phyloP scores from a whole-genome alignment of 1,140 invertebrate genomes.

The Popillia japonica region DNA sequence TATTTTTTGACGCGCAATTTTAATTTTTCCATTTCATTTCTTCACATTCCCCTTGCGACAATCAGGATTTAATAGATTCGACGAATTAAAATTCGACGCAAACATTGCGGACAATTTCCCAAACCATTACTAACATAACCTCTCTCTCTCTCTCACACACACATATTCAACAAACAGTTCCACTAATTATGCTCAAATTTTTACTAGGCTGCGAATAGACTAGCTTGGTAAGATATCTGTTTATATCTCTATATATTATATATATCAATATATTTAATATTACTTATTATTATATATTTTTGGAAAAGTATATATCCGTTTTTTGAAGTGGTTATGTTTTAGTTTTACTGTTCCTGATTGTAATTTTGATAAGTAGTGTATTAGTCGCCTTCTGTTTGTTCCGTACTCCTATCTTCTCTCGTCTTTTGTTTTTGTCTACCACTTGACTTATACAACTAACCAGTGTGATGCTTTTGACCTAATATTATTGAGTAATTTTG shows the following conservation, averaged over 20 bases:
- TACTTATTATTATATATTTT: slow-evolving; percentile 26
- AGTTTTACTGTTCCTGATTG: slow-evolving; percentile 27
- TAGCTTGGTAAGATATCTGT: slow-evolving; percentile 61
- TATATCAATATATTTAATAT: slow-evolving; percentile 29
- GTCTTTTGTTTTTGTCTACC: slow-evolving; percentile 30
- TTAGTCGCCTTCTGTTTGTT: slow-evolving; percentile 7
- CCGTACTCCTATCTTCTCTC: slow-evolving; percentile 2
- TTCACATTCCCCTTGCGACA: neutral
- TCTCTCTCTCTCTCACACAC: neutral
- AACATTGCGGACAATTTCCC: neutral
- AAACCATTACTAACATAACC: neutral
- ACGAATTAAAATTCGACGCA: neutral
- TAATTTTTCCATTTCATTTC: neutral
- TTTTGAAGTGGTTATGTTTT: slow-evolving; percentile 10
- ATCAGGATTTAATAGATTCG: slow-evolving; percentile 2
- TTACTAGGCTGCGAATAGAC: slow-evolving; percentile 60
- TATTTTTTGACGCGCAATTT: neutral
- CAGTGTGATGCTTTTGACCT: slow-evolving; percentile 20
- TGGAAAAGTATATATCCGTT: neutral
- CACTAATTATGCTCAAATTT: slow-evolving; percentile 57
- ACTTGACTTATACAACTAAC: slow-evolving; percentile 22
- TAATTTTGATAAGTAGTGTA: slow-evolving; percentile 5
- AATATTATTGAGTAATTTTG: neutral
- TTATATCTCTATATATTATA: slow-evolving; percentile 30
- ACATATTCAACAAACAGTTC: slow-evolving; percentile 9